Conservation (phyloP, 1,140 invertebrate species). For the Euwallacea fornicatus region DNA sequence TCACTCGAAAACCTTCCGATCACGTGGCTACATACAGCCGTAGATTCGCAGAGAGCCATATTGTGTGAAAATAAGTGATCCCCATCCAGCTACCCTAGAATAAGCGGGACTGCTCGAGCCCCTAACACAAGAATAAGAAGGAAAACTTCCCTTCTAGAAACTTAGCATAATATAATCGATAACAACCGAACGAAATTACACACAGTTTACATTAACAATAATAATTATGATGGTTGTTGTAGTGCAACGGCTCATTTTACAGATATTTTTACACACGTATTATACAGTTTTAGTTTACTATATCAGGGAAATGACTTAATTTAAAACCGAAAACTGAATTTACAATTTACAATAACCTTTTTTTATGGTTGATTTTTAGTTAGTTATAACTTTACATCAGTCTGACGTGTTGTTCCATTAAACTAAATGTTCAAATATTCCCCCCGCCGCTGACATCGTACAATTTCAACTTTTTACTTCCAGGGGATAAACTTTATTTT, state of each 20-base stretch:
- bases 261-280: conserved; percentile 54
- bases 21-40: conserved; percentile 50
- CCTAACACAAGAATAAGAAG: conserved; percentile 3
- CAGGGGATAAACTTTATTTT: not conserved
- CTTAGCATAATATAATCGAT: not conserved
- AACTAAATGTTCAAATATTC: conserved; percentile 37
- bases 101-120: conserved; percentile 38
- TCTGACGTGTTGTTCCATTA: conserved; percentile 43
- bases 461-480: not conserved
- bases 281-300: conserved; percentile 49
- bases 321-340: conserved; percentile 52
- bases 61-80: conserved; percentile 53
- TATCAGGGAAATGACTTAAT: conserved; percentile 41
- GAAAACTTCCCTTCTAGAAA: conserved; percentile 5
- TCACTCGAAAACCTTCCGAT: conserved; percentile 28
- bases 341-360: conserved; percentile 53
- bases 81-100: conserved; percentile 55
- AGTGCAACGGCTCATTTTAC: conserved; percentile 49
- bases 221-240: conserved; percentile 23
- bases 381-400: conserved; percentile 52
- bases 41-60: conserved; percentile 53
- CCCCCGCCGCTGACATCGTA: conserved; percentile 44
- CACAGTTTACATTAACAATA: conserved; percentile 2
- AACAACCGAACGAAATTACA: not conserved
- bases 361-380: conserved; percentile 46